Conservation (phyloP, 2,888 invertebrate genomes). For the Eugnorisma glareosa region DNA sequence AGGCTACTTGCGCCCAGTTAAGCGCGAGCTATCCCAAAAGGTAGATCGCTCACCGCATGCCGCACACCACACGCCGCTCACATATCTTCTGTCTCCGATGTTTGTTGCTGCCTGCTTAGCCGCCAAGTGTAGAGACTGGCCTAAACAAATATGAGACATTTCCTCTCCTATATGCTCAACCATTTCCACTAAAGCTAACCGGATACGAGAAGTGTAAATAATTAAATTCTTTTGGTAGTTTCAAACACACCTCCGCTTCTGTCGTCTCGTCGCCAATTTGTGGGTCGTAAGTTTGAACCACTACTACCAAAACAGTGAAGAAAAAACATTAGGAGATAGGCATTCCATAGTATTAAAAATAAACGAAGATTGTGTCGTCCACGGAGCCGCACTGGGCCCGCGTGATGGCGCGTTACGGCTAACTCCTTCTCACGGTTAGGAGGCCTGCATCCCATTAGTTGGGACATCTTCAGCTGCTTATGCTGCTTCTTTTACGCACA, state of each 20-base stretch:
- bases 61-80: neutral
- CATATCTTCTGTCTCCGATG: no score
- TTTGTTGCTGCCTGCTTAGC: no score
- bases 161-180: neutral
- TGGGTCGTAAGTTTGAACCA: neutral
- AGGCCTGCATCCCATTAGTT: neutral
- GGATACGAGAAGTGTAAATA: no score
- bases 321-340: neutral
- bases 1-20: neutral
- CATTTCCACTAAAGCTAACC: no score
- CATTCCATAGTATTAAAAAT: no score
- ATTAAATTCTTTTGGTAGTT: neutral
- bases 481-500: neutral
- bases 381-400: neutral
- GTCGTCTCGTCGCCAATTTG: neutral
- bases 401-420: neutral
- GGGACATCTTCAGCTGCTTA: no score
- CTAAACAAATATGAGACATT: neutral
- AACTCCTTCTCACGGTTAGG: neutral
- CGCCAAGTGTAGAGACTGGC: neutral
- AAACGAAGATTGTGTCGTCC: no score
- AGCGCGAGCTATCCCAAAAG: neutral
- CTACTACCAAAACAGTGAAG: neutral
- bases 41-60: neutral
- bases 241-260: neutral